Conservation (phyloP, 2,888 invertebrate species). For the Morpho helenor region DNA sequence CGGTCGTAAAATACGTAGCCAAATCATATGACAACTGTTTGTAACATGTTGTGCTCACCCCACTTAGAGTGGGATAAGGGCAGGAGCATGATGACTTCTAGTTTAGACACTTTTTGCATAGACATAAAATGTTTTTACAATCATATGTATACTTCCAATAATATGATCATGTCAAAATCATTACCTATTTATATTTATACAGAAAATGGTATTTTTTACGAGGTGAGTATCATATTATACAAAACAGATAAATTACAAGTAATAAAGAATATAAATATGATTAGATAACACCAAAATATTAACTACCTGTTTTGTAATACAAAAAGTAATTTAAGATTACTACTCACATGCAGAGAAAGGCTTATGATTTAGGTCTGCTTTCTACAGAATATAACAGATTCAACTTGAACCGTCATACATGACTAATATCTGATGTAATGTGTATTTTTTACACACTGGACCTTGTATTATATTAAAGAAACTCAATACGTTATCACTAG, state of each 20-base stretch:
- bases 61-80: too few relatives aligned
- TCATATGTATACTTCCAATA: too few relatives aligned
- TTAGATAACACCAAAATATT: conserved; percentile 2
- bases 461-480: neutral
- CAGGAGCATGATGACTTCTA: too few relatives aligned
- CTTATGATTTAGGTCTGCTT: conserved; percentile 4
- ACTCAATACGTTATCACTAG: conserved; percentile 2
- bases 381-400: conserved; percentile 9
- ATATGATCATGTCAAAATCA: too few relatives aligned
- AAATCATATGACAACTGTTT: too few relatives aligned
- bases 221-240: neutral
- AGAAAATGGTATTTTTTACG: neutral
- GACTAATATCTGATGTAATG: conserved; percentile 61
- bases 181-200: too few relatives aligned
- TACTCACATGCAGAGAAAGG: conserved; percentile 9
- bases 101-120: too few relatives aligned
- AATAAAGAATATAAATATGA: neutral
- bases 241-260: neutral
- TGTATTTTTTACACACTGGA: conserved; percentile 3
- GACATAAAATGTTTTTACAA: too few relatives aligned
- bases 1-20: too few relatives aligned
- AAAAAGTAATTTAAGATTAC: neutral
- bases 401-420: conserved; percentile 28
- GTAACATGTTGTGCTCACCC: too few relatives aligned
- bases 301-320: neutral